Evolutionary conservation across 2,888 invertebrate genomes (phyloP).

Genomic region (Synanthedon andrenaeformis): DNA sequence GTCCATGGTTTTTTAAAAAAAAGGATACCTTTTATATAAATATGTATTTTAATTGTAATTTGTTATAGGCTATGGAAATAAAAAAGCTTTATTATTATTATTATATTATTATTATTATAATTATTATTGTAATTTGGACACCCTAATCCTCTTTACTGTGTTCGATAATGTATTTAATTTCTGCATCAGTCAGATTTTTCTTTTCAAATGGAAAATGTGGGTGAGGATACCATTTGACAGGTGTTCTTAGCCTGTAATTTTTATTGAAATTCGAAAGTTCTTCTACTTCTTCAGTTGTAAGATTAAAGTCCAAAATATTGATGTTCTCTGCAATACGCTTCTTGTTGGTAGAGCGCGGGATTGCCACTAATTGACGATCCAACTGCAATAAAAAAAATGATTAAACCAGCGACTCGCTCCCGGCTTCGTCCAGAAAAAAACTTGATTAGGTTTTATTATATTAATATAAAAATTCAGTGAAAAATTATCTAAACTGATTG

Average conservation of each 20-base stretch:
- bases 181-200: conserved; percentile 35
- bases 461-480: no score
- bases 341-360: conserved; percentile 72
- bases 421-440: no score
- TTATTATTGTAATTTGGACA: neutral
- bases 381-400: conserved; percentile 39
- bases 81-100: no score
- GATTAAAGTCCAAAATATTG: conserved; percentile 67
- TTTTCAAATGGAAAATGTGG: conserved; percentile 53
- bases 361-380: conserved; percentile 67
- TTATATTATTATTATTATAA: no score
- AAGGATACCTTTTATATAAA: no score
- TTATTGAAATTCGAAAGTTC: conserved; percentile 63
- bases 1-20: no score
- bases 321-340: conserved; percentile 68
- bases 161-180: conserved; percentile 41
- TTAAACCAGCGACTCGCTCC: no score
- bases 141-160: conserved; percentile 45
- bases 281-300: conserved; percentile 59
- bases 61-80: no score
- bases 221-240: conserved; percentile 50
- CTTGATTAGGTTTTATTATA: no score
- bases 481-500: no score
- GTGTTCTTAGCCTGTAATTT: conserved; percentile 47
- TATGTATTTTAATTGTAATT: no score